phyloP scores from a whole-genome alignment of 2,888 invertebrate species.

The Caenorhabditis macrosperma region DNA sequence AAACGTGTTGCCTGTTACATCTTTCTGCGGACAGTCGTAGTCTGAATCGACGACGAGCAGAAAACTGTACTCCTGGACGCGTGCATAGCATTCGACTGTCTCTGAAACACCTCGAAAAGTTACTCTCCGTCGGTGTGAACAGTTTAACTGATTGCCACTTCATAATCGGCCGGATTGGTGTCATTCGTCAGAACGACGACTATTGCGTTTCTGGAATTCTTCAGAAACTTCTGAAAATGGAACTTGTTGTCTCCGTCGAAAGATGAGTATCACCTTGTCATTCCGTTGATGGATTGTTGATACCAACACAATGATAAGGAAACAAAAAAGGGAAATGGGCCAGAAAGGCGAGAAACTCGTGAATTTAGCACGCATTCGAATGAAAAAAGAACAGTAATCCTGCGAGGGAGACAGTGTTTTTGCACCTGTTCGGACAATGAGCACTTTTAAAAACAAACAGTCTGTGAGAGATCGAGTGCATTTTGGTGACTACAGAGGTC shows the following conservation, averaged over 20 bases:
- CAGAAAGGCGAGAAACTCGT: neutral
- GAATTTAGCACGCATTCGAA: neutral
- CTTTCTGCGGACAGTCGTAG: conserved; percentile 30
- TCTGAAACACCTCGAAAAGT: conserved; percentile 20
- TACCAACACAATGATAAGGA: neutral
- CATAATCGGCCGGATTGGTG: conserved; percentile 17
- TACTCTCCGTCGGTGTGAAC: neutral
- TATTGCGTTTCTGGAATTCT: conserved; percentile 2
- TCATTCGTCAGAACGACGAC: conserved; percentile 21
- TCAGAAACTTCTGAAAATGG: neutral
- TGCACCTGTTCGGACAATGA: conserved; percentile 13
- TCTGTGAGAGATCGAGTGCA: neutral
- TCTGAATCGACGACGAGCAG: conserved; percentile 9
- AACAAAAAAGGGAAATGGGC: neutral
- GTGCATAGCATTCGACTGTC: conserved; percentile 40
- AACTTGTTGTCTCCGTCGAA: neutral
- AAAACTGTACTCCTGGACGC: conserved; percentile 35
- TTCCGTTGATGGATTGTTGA: neutral
- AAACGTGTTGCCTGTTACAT: too few species aligned
- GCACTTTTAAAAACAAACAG: conserved; percentile 2
- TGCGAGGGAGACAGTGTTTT: conserved; percentile 5
- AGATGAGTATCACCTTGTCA: neutral
- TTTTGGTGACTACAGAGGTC: neutral
- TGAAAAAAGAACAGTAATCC: neutral
- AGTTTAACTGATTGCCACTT: conserved; percentile 9